Base-by-base conservation (phyloP, 1,140 invertebrate genomes). In the Drosophila arizonae region DNA sequence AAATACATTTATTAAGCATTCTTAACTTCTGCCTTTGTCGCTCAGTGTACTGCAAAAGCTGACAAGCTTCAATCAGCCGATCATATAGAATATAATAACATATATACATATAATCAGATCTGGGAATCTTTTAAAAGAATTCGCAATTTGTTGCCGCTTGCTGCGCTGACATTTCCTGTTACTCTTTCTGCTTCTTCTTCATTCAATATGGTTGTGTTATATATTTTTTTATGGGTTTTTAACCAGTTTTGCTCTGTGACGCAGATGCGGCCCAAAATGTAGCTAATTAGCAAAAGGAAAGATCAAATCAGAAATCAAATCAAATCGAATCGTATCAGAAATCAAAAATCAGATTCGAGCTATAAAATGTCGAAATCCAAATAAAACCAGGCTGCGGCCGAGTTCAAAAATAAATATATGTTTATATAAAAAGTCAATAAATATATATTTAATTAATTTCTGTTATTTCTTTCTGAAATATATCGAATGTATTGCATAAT, bases 101-200 rank as follows among this genome's bases (percentile, higher is more conserved):
- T 45, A 55, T 46, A 46, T 43, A 26, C 10, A 61, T 52, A 46
- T 60, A 33, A 48, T 48, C 30, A 24, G 15, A 54, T 28, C 50
- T 24, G 43, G 6, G 43, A 36, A 33, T 6, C n/a, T 9, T 3
- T 55, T 21, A 3, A 17, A 54, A 54, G 26, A 21, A 9, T 36
- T 41, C n/a, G 62, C 26, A 28, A 11, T 48, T 46, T 70, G 41
- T 56, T 10, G 17, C 17, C 61, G 57, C 57, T 15, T 41, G 57
- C 67, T 56, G 36, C 50, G 57, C 51, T 67, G 57, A 68, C 57
- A 73, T 74, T 74, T 74, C 72, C 72, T 70, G 72, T 64, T 62
- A 36, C 36, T 26, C 60, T 17, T 36, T n/a, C 33, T 33, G 6
- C 33, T 9, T 45, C 11, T 61, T 48, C 11, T 24, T 24, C 3